Percentiles rank a stretch among this genome's conserved stretches.
These are phyloP conservation scores for Zhuqinia jingwanae DNA, from an alignment of 2,888 invertebrate species.

Conservation along the genomic window DNA sequence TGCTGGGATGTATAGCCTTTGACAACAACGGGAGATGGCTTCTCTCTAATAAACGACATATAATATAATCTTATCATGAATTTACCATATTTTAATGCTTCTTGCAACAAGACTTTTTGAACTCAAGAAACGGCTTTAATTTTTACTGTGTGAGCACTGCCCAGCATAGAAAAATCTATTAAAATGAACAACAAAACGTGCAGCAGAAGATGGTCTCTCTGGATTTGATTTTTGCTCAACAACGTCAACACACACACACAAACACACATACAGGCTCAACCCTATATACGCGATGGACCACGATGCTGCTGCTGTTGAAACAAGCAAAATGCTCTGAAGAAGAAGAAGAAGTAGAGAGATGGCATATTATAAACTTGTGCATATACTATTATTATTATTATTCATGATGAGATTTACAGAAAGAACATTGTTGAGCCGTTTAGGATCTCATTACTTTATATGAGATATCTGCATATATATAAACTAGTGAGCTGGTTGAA, in stretches of 20 bases:
- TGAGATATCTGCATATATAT: not conserved
- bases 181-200: too few relatives aligned
- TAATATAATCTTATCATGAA: too few relatives aligned
- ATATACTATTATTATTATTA: too few relatives aligned
- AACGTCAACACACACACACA: too few relatives aligned
- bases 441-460: constrained; percentile 12
- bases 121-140: not conserved
- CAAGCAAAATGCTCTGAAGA: not conserved
- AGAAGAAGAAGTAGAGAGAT: constrained; percentile 19
- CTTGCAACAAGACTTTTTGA: constrained; percentile 4
- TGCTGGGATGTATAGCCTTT: too few relatives aligned
- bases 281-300: constrained; percentile 10
- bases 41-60: too few relatives aligned
- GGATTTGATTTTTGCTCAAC: constrained; percentile 18
- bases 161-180: too few relatives aligned
- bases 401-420: not conserved
- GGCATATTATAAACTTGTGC: not conserved
- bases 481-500: not conserved
- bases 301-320: not conserved
- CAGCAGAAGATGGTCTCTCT: not conserved
- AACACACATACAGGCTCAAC: not conserved
- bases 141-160: not conserved
- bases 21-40: too few relatives aligned
- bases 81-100: too few relatives aligned
- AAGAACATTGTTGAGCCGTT: constrained; percentile 24